Base-by-base conservation (phyloP, 2,113 vertebrate species). In the Calcarius ornatus region DNA sequence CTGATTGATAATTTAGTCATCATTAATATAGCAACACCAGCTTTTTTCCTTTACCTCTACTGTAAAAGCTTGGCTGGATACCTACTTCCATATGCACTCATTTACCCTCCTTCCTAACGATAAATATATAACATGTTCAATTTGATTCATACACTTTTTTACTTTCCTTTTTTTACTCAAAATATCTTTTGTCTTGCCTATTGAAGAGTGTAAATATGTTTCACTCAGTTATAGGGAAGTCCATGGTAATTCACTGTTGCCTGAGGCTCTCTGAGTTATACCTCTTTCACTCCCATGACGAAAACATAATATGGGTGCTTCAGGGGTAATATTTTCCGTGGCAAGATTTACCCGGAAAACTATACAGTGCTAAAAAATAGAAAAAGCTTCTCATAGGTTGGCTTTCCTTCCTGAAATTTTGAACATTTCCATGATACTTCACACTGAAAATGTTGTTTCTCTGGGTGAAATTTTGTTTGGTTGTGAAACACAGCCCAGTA, bases 141-240 rank as follows among this genome's bases (percentile, higher is more conserved):
- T 97, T 96, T 96, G 51, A 91, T 47, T 88, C 65, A n/a, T 57
- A 48, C 43, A 59, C 37, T 72, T 87, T 94, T 77, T 80, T 77
- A 91, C 31, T 38, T 91, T 91, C 31, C 38, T 94, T 81, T 57
- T 73, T 89, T 66, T 57, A 85, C 48, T 56, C 24, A 95, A 97
- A 96, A 94, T 95, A 93, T 86, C 90, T 96, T 95, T 83, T 89
- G 23, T 91, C 80, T 97, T 51, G 64, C 45, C 69, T 95, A 63
- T 18, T 94, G 85, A 97, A 83, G 42, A 96, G 69, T 76, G 73
- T 96, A 97, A 97, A 97, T 97, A 96, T 61, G 59, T 97, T 97
- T 97, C 93, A 70, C 35, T 95, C 64, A 73, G 53, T 95, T 96
- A 59, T 72, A 88, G 85, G 68, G 94, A 97, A 97, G 80, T 97